Percentiles rank a stretch among this genome's conserved stretches.
phyloP scores from a whole-genome alignment of 2,797 vertebrate species.

The Zalophus californianus region DNA sequence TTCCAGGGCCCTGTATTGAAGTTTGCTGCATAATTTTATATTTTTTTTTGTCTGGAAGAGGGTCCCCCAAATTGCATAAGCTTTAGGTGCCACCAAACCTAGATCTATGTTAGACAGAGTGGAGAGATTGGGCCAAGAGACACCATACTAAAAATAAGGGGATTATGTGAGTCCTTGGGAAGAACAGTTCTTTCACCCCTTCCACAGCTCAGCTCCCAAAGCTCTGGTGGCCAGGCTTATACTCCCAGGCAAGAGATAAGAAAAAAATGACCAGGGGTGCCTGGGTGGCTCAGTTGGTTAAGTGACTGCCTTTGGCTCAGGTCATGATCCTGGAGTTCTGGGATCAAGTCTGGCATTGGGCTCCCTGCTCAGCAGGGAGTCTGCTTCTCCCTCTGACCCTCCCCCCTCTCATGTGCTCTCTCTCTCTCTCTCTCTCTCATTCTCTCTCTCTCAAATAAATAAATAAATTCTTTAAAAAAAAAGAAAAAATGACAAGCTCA shows the following conservation, averaged over 20 bases:
- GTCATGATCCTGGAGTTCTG: no score
- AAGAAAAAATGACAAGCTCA: neutral
- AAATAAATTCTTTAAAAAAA: neutral
- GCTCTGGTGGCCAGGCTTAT: neutral
- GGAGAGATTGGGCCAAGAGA: neutral
- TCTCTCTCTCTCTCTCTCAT: no score
- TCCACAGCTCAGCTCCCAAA: neutral
- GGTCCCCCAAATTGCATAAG: neutral
- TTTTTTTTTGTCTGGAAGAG: neutral
- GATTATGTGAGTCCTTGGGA: neutral
- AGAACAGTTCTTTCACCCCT: neutral
- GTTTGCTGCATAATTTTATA: neutral
- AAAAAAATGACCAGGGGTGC: neutral
- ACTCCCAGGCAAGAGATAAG: neutral
- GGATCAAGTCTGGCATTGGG: no score
- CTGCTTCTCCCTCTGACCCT: no score
- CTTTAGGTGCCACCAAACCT: neutral
- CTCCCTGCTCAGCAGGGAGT: no score
- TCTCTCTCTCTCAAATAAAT: no score
- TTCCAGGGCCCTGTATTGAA: neutral
- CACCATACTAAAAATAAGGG: neutral
- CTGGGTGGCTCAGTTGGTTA: no score
- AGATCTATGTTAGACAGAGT: neutral
- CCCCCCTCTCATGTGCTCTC: no score
- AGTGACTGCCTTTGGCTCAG: no score